A percentile compares a stretch with the other conserved stretches of the same genome.
Conservation (phyloP, 1,140 invertebrate species). For the Drosophila pectinifera region DNA sequence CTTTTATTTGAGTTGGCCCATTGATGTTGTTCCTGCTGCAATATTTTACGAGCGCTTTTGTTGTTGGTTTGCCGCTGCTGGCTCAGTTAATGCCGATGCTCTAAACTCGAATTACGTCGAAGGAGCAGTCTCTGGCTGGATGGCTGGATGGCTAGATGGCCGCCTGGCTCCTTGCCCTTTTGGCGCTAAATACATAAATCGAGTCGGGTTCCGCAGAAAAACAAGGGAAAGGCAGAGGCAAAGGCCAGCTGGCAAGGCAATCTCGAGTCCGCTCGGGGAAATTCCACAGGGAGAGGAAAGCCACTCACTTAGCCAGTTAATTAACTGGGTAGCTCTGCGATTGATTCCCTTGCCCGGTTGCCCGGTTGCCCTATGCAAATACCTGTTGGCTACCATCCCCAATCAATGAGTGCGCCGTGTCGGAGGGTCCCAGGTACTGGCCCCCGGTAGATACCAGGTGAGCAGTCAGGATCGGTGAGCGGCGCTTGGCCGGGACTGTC, state of each 20-base stretch:
- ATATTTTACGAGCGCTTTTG: slow-evolving; percentile 51
- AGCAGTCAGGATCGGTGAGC: slow-evolving; percentile 31
- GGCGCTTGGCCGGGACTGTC: slow-evolving; percentile 19
- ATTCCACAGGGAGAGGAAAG: slow-evolving; percentile 20
- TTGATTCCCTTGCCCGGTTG: too few relatives aligned
- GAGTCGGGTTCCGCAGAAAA: slow-evolving; percentile 27
- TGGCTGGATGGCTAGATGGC: background rate
- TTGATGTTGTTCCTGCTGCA: slow-evolving; percentile 43
- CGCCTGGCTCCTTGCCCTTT: background rate
- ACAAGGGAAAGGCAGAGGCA: slow-evolving; percentile 30
- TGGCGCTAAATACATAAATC: slow-evolving; percentile 62
- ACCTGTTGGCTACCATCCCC: slow-evolving; percentile 2
- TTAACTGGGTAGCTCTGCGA: slow-evolving; percentile 29
- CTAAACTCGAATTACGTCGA: slow-evolving; percentile 58
- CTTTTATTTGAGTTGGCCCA: slow-evolving; percentile 65
- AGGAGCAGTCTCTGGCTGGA: slow-evolving; percentile 39
- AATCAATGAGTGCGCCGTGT: slow-evolving; percentile 16
- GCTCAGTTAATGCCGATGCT: slow-evolving; percentile 17
- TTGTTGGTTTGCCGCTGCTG: slow-evolving; percentile 6
- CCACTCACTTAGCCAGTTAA: slow-evolving; percentile 51
- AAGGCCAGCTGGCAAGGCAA: slow-evolving; percentile 12
- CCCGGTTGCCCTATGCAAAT: slow-evolving; percentile 55
- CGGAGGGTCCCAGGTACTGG: slow-evolving; percentile 1
- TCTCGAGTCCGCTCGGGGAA: slow-evolving; percentile 20
- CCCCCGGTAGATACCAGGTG: slow-evolving; percentile 34